Percentiles rank a stretch among this genome's conserved stretches.
Evolutionary conservation across 30 jellyfish, hydroid and myxozoan genomes (phyloP).

Genomic region (Aurelia aurita): DNA sequence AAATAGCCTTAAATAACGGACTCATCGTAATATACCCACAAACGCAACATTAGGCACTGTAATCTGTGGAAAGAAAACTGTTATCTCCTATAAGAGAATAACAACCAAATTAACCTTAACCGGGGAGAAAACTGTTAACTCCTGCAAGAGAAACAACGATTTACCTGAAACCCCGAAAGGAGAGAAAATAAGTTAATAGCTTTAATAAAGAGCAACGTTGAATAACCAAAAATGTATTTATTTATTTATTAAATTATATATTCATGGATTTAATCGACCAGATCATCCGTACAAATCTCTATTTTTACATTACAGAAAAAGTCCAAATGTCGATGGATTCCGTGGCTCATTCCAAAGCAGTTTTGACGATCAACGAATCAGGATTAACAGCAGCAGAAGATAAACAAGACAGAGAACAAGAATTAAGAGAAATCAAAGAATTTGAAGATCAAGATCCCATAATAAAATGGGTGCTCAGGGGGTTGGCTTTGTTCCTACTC

Average conservation of each 20-base stretch:
- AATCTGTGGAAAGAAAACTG: no score
- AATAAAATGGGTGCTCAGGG: conserved; percentile 74
- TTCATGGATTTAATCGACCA: background rate
- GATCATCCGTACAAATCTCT: background rate
- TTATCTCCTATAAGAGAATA: no score
- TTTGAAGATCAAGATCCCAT: conserved; percentile 65
- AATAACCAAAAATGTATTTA: background rate
- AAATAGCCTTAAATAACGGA: no score
- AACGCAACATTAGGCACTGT: no score
- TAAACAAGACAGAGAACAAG: conserved; percentile 54
- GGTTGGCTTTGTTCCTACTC: conserved; percentile 56
- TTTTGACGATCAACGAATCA: conserved; percentile 45
- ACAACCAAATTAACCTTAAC: no score
- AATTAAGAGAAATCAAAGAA: conserved; percentile 70
- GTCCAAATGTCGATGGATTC: conserved; percentile 55
- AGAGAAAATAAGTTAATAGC: no score
- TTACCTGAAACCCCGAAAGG: no score
- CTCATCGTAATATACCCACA: no score
- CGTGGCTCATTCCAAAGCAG: conserved; percentile 57
- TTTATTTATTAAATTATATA: no score
- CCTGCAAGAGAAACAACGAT: no score
- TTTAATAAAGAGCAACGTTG: no score
- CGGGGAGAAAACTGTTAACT: no score
- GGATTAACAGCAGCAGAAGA: conserved; percentile 28
- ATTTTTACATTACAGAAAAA: conserved; percentile 7